These are phyloP conservation scores for Rhinophrynus dorsalis DNA, from an alignment of 2,797 vertebrate genomes.

Conservation along the genomic window DNA sequence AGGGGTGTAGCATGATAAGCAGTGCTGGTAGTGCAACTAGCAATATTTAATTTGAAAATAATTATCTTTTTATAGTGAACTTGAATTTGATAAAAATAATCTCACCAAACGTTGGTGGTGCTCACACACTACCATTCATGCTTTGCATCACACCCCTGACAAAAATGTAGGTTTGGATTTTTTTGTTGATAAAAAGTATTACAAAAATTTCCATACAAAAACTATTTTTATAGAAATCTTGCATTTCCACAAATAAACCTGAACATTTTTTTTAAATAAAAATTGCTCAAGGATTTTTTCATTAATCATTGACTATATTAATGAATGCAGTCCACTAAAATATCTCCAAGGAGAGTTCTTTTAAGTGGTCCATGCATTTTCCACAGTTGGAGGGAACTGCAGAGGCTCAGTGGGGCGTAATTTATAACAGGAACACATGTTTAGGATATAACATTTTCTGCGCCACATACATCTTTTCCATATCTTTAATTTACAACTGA, in stretches of 20 bases:
- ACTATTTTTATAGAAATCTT: conserved; percentile 97
- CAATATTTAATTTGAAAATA: conserved; percentile 95
- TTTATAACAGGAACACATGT: conserved; percentile 59
- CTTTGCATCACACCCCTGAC: conserved; percentile 75
- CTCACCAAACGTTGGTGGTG: conserved; percentile 87
- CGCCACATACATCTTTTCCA: conserved; percentile 53
- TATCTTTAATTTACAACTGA: conserved; percentile 56
- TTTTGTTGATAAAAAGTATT: conserved; percentile 98
- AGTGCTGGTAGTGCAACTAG: conserved; percentile 79
- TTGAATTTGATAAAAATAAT: conserved; percentile 98
- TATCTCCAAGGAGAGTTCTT: conserved; percentile 66
- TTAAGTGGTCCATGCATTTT: conserved; percentile 59
- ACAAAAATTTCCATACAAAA: conserved; percentile 99
- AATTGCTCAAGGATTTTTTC: conserved; percentile 77
- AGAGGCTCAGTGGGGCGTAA: conserved; percentile 66
- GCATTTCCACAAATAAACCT: conserved; percentile 96
- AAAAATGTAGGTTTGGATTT: conserved; percentile 74
- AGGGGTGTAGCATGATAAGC: conserved; percentile 83
- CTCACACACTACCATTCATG: conserved; percentile 80
- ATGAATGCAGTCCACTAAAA: conserved; percentile 77
- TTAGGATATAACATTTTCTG: conserved; percentile 55
- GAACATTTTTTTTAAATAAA: conserved; percentile 85
- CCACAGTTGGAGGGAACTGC: conserved; percentile 58
- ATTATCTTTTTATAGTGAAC: conserved; percentile 89
- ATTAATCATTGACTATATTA: conserved; percentile 70